Conservation (phyloP, 2,113 vertebrate genomes). For the Isichthys henryi region DNA sequence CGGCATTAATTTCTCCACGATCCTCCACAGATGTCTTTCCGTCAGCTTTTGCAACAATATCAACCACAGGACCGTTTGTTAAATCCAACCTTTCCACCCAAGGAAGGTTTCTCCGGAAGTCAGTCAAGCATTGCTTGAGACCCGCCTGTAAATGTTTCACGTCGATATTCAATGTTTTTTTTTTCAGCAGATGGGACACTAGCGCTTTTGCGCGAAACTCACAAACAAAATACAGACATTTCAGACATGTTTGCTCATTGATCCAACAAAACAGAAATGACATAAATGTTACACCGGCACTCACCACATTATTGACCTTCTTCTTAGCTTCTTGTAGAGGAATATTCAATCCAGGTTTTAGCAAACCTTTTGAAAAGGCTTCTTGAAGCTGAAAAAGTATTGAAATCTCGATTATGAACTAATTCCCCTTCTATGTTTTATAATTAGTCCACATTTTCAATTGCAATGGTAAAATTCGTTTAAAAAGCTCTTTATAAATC, state of each 20-base stretch:
- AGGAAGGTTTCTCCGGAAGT: conserved; percentile 68
- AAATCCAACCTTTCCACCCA: conserved; percentile 90
- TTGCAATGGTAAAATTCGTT: background rate
- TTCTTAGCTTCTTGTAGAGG: conserved; percentile 65
- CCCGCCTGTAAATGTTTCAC: conserved; percentile 60
- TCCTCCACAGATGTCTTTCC: conserved; percentile 24
- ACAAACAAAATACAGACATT: background rate
- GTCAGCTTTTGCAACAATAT: conserved; percentile 40
- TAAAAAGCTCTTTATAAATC: background rate
- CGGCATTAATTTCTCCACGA: conserved; percentile 55
- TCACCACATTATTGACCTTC: conserved; percentile 72
- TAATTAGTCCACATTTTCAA: background rate
- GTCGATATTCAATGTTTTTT: background rate
- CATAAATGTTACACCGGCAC: conserved; percentile 27
- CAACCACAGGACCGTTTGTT: conserved; percentile 58
- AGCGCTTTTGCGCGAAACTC: background rate
- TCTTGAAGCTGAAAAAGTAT: conserved; percentile 70
- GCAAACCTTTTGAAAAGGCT: conserved; percentile 71
- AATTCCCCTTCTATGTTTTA: background rate
- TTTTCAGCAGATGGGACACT: background rate
- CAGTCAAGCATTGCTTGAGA: conserved; percentile 71
- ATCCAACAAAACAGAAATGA: background rate
- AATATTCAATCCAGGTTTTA: conserved; percentile 86
- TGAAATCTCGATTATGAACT: background rate
- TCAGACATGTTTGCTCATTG: background rate